Conservation (phyloP, 2,113 vertebrate species). For the Hippoglossus stenolepis region DNA sequence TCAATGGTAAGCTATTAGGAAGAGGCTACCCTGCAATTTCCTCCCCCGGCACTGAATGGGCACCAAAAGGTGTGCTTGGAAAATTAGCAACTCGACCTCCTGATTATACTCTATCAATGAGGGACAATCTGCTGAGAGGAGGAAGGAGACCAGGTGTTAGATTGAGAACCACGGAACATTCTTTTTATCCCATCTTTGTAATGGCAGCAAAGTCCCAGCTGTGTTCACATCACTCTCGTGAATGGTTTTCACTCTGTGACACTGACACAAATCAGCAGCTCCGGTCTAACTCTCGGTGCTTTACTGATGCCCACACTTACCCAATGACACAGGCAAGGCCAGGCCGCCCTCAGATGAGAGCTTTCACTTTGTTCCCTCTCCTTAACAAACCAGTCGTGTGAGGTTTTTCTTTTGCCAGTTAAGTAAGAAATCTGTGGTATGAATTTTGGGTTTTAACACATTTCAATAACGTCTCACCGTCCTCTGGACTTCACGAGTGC, state of each 20-base stretch:
- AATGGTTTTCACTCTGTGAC: slow-evolving; percentile 40
- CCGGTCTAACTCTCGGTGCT: slow-evolving; percentile 28
- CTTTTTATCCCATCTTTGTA: slow-evolving; percentile 1
- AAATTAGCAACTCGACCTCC: slow-evolving; percentile 74
- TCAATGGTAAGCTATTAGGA: slow-evolving; percentile 75
- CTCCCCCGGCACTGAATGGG: slow-evolving; percentile 60
- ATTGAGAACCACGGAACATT: slow-evolving; percentile 42
- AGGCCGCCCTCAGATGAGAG: background rate
- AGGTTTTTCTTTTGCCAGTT: background rate
- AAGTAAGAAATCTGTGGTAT: background rate
- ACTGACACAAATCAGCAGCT: slow-evolving; percentile 38
- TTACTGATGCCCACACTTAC: slow-evolving; percentile 24
- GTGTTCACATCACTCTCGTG: slow-evolving; percentile 15
- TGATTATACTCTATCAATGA: slow-evolving; percentile 64
- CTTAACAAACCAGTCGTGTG: background rate
- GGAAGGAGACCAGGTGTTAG: slow-evolving; percentile 57
- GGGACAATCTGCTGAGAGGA: slow-evolving; percentile 22
- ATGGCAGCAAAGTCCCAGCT: slow-evolving; percentile 2
- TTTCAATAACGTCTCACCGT: too few relatives aligned
- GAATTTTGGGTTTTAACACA: background rate
- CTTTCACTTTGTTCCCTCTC: background rate
- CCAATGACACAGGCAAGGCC: background rate
- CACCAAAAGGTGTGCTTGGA: slow-evolving; percentile 66
- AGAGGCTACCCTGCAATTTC: slow-evolving; percentile 72
- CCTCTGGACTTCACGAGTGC: background rate